Conservation (phyloP, 1,140 invertebrate genomes). For the Euschistus heros region DNA sequence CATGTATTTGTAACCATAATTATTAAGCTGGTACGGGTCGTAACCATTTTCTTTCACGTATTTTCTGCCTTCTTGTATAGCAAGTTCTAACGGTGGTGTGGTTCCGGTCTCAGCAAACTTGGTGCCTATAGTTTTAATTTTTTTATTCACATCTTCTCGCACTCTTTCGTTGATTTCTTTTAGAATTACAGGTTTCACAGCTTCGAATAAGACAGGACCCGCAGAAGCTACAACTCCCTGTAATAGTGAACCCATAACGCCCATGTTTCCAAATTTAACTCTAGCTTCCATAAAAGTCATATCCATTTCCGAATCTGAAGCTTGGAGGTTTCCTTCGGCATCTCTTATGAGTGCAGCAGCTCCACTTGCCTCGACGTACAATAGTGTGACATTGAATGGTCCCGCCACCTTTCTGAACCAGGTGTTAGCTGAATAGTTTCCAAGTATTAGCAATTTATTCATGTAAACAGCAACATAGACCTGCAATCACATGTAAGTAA, state of each 20-base stretch:
- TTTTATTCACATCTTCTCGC: constrained; percentile 26
- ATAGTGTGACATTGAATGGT: constrained; percentile 62
- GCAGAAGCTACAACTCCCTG: constrained; percentile 68
- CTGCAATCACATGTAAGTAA: constrained; percentile 19
- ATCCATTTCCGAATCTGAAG: constrained; percentile 66
- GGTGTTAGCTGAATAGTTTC: constrained; percentile 62
- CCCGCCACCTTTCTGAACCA: constrained; percentile 58
- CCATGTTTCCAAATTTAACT: constrained; percentile 70
- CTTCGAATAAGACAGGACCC: constrained; percentile 69
- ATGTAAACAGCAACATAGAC: constrained; percentile 31
- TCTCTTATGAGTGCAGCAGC: constrained; percentile 56
- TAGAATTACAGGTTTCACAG: constrained; percentile 70
- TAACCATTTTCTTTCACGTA: constrained; percentile 55
- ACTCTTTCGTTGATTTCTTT: constrained; percentile 40
- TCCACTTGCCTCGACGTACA: constrained; percentile 52
- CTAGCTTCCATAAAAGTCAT: constrained; percentile 61
- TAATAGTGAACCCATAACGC: constrained; percentile 58
- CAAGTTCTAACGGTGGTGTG: constrained; percentile 56
- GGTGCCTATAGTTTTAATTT: constrained; percentile 26
- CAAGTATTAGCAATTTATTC: constrained; percentile 46
- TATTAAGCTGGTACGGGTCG: constrained; percentile 57
- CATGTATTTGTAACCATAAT: constrained; percentile 36
- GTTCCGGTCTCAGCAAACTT: constrained; percentile 55
- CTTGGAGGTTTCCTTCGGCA: constrained; percentile 57
- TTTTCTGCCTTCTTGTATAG: constrained; percentile 57